phyloP scores from a whole-genome alignment of 2,888 invertebrate species.

The Tortrix viridana region DNA sequence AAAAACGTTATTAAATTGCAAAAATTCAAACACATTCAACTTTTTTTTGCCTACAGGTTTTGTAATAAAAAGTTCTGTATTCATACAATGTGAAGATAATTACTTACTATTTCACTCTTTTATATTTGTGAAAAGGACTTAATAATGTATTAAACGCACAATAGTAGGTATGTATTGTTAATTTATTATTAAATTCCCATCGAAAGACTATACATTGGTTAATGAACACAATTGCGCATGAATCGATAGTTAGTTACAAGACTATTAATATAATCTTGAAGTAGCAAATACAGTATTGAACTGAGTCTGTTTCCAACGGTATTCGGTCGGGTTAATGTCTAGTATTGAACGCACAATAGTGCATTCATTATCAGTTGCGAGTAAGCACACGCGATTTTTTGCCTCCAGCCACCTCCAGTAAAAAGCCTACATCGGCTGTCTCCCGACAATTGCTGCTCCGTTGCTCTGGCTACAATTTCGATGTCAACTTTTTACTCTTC shows the following conservation, averaged over 20 bases:
- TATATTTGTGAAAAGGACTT: too few relatives aligned
- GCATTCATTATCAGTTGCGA: constrained; percentile 53
- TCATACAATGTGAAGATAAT: too few relatives aligned
- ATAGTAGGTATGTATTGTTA: too few relatives aligned
- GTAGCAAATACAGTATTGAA: constrained; percentile 15
- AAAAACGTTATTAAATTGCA: too few relatives aligned
- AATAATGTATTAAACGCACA: too few relatives aligned
- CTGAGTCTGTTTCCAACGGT: constrained; percentile 26
- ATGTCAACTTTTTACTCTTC: constrained; percentile 46
- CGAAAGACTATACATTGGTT: constrained; percentile 6
- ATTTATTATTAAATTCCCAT: neutral
- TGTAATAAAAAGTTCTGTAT: too few relatives aligned
- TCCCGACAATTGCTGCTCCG: constrained; percentile 42
- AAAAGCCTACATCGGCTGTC: constrained; percentile 38
- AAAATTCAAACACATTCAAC: too few relatives aligned
- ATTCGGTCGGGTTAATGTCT: constrained; percentile 14
- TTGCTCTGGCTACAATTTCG: constrained; percentile 48
- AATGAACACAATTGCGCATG: constrained; percentile 1
- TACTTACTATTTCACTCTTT: too few relatives aligned
- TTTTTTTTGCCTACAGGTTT: too few relatives aligned
- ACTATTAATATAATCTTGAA: constrained; percentile 13
- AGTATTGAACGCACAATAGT: constrained; percentile 51
- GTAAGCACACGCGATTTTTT: constrained; percentile 39
- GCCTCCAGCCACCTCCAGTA: constrained; percentile 40
- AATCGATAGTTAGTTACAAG: constrained; percentile 19